Percentiles rank a stretch among this genome's conserved stretches.
Evolutionary conservation across 2,797 vertebrate genomes (phyloP).

Genomic region (Leptatherina wallacei): DNA sequence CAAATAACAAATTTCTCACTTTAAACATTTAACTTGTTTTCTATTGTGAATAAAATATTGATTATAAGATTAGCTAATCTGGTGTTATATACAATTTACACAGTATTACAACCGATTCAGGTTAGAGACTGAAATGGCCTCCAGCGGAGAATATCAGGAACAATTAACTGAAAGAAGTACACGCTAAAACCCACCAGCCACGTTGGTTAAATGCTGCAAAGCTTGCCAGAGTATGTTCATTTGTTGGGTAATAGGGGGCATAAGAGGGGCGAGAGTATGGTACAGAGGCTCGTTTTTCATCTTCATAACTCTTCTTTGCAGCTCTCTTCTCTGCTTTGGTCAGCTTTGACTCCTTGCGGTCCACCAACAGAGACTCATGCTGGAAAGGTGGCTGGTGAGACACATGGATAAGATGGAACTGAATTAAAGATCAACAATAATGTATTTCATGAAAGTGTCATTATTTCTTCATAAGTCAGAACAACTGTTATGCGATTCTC

Average conservation of each 20-base stretch:
- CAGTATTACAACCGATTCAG: neutral
- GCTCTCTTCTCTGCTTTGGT: conserved; percentile 99
- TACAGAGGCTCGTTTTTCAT: conserved; percentile 96
- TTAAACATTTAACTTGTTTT: neutral
- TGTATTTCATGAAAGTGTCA: neutral
- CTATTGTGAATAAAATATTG: neutral
- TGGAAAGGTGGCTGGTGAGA: conserved; percentile 91
- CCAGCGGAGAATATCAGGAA: conserved; percentile 5
- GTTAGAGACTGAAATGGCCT: neutral
- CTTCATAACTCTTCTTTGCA: conserved; percentile 98
- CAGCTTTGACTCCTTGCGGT: conserved; percentile 97
- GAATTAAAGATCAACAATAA: neutral
- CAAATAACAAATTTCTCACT: neutral
- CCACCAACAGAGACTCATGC: conserved; percentile 96
- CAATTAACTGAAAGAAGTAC: neutral
- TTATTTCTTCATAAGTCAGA: neutral
- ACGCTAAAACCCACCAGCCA: conserved; percentile 81
- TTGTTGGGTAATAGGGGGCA: conserved; percentile 96
- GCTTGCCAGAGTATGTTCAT: conserved; percentile 90
- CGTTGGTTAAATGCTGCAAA: conserved; percentile 96
- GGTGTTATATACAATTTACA: neutral
- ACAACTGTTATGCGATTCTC: neutral
- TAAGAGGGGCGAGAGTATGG: conserved; percentile 96
- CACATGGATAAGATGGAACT: conserved; percentile 2
- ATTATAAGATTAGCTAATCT: neutral